Evolutionary conservation across 2,113 vertebrate genomes (phyloP).

Genomic region (Corythornis vintsioides): DNA sequence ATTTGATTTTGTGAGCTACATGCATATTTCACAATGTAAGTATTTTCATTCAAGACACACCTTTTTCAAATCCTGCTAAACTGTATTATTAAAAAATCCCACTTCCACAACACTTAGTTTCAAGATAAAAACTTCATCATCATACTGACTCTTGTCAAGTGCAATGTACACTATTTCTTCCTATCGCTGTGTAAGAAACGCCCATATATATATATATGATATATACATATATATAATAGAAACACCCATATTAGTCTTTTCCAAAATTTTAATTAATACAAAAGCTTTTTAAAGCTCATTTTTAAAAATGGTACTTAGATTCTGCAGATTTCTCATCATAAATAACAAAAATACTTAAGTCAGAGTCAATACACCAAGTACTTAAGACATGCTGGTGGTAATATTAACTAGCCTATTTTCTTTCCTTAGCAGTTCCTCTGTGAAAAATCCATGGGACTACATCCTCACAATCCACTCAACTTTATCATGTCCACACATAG

Average conservation of each 20-base stretch:
- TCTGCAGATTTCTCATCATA: not conserved
- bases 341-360: not conserved
- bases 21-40: not conserved
- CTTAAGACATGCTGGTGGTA: not conserved
- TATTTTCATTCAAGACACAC: not conserved
- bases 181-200: too few species aligned
- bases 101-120: not conserved
- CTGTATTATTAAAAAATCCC: not conserved
- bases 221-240: not conserved
- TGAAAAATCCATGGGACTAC: not conserved
- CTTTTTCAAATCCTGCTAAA: not conserved
- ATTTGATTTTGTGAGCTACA: not conserved
- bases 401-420: not conserved
- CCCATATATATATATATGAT: too few species aligned
- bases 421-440: not conserved
- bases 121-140: not conserved
- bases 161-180: not conserved
- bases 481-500: not conserved
- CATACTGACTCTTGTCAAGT: not conserved
- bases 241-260: not conserved
- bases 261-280: not conserved
- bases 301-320: not conserved
- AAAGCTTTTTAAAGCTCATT: not conserved
- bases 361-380: not conserved
- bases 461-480: not conserved